Evolutionary conservation across 2,888 invertebrate genomes (phyloP).

Genomic region (Ptychoptera albimana): DNA sequence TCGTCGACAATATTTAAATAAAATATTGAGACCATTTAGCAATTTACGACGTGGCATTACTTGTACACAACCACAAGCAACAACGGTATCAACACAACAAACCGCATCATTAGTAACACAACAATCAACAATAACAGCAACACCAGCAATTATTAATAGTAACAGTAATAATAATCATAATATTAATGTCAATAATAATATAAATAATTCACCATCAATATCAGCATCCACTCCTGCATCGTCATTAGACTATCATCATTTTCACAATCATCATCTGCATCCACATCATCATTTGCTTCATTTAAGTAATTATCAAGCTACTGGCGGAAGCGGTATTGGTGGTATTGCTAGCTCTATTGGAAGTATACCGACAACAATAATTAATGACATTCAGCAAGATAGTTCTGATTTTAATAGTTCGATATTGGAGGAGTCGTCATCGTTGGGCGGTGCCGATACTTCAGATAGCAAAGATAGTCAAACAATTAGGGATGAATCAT

Average conservation of each 20-base stretch:
- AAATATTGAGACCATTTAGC: slow-evolving; percentile 22
- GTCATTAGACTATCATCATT: too few species aligned
- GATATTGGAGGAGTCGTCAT: slow-evolving; percentile 28
- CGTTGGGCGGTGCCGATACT: slow-evolving; percentile 32
- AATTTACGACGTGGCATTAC: slow-evolving; percentile 5
- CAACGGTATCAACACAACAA: too few species aligned
- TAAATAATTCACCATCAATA: too few species aligned
- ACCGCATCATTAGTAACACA: too few species aligned
- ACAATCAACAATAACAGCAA: too few species aligned
- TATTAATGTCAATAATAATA: too few species aligned
- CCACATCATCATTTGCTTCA: too few species aligned
- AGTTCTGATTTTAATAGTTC: slow-evolving; percentile 27
- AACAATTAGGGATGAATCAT: slow-evolving; percentile 54
- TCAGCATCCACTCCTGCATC: too few species aligned
- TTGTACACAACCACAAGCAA: too few species aligned
- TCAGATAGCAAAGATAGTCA: slow-evolving; percentile 68
- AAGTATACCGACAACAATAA: neutral
- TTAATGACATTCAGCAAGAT: slow-evolving; percentile 14
- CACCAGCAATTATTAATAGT: too few species aligned
- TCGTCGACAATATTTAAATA: slow-evolving; percentile 62
- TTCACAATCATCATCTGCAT: too few species aligned
- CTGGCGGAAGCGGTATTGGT: neutral
- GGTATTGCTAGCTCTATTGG: neutral
- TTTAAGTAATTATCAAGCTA: neutral
- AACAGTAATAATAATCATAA: too few species aligned